Conservation (phyloP, 1,140 invertebrate species). For the Stenopsyche tienmushanensis region DNA sequence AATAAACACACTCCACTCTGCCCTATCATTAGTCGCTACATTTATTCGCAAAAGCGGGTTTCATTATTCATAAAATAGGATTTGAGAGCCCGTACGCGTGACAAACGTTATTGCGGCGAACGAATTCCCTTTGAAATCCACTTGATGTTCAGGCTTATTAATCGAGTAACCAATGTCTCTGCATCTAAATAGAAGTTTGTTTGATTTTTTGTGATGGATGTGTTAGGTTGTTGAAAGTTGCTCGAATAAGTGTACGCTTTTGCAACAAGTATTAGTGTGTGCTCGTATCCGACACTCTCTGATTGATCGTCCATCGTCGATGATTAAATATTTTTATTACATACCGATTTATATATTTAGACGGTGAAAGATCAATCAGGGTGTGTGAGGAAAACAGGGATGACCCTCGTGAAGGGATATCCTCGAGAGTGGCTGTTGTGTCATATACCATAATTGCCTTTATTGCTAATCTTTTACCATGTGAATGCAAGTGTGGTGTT, state of each 20-base stretch:
- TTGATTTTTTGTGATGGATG: conserved; percentile 20
- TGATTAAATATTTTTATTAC: conserved; percentile 1
- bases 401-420: not conserved
- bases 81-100: not conserved
- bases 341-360: not conserved
- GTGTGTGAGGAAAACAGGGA: too few species aligned
- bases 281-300: not conserved
- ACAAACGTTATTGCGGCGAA: not conserved
- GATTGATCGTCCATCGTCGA: not conserved
- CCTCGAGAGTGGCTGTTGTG: not conserved
- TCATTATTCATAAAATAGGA: not conserved
- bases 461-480: conserved; percentile 2
- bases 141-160: too few species aligned
- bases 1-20: conserved; percentile 30
- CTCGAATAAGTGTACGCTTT: conserved; percentile 27
- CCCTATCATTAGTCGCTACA: conserved; percentile 7
- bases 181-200: conserved; percentile 24
- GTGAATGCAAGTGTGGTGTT: not conserved
- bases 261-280: conserved; percentile 24
- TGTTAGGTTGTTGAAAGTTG: conserved; percentile 24
- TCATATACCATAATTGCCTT: not conserved
- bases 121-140: not conserved
- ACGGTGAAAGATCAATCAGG: not conserved
- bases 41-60: not conserved
- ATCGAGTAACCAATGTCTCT: not conserved